phyloP scores from a whole-genome alignment of 2,113 vertebrate genomes.

The Tricholaema leucomelas region DNA sequence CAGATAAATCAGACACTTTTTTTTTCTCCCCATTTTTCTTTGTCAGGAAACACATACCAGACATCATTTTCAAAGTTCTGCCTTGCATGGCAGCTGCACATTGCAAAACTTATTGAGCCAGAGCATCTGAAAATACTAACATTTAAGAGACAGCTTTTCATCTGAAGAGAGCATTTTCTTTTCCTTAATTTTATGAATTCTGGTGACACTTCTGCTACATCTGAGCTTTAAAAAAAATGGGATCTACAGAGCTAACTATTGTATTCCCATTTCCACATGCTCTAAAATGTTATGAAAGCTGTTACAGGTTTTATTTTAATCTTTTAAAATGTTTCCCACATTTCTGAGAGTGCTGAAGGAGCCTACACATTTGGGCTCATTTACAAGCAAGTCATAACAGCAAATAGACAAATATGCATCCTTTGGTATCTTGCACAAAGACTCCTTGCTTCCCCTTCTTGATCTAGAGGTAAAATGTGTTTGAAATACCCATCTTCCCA shows the following conservation, averaged over 20 bases:
- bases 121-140: not conserved
- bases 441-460: not conserved
- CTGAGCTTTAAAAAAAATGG: not conserved
- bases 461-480: not conserved
- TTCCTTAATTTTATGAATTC: not conserved
- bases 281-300: not conserved
- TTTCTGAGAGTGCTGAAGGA: not conserved
- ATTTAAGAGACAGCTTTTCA: not conserved
- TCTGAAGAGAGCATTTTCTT: not conserved
- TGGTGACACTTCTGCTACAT: not conserved
- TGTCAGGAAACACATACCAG: not conserved
- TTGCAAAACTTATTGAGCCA: not conserved
- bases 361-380: not conserved
- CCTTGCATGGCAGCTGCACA: not conserved
- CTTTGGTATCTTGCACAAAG: not conserved
- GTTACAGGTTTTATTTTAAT: not conserved
- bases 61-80: not conserved
- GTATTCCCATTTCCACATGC: not conserved
- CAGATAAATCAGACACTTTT: not conserved
- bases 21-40: not conserved
- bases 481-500: not conserved
- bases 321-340: not conserved
- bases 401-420: not conserved
- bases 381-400: not conserved
- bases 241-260: not conserved